Evolutionary conservation across 1,140 invertebrate species (phyloP).

Genomic region (Metaphire vulgaris): DNA sequence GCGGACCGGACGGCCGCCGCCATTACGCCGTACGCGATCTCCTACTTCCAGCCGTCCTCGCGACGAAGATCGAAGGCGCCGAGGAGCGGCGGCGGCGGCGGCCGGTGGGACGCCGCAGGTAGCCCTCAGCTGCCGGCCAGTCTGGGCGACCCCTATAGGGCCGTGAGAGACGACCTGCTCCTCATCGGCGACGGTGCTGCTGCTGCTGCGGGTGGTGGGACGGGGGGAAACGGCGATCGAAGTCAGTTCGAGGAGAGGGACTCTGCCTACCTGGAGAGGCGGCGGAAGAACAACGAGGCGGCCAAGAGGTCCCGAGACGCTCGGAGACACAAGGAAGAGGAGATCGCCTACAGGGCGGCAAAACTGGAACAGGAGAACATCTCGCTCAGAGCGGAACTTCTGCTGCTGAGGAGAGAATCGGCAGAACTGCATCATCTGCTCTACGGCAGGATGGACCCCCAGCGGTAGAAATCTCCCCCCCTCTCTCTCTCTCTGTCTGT

Average conservation of each 20-base stretch:
- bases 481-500: background rate
- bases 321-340: constrained; percentile 80
- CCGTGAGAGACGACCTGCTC: too few species aligned
- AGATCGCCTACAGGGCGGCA: constrained; percentile 77
- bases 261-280: constrained; percentile 74
- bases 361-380: constrained; percentile 76
- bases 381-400: constrained; percentile 61
- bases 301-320: constrained; percentile 88
- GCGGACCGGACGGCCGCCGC: too few species aligned
- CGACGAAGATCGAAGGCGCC: background rate
- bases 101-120: too few species aligned
- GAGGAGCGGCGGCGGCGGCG: background rate
- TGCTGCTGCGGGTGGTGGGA: background rate
- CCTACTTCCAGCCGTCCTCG: too few species aligned
- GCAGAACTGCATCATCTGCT: constrained; percentile 47
- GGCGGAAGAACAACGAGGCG: constrained; percentile 89
- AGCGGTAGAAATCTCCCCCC: background rate
- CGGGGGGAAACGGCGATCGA: background rate
- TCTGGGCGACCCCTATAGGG: too few species aligned
- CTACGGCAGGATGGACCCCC: constrained; percentile 29
- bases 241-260: constrained; percentile 57
- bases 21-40: too few species aligned
- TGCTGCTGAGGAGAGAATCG: constrained; percentile 59
- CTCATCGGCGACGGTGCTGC: too few species aligned
- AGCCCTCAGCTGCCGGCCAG: background rate